A percentile compares a stretch with the other conserved stretches of the same genome.
Conservation (phyloP, 2,113 vertebrate genomes). For the Sardina pilchardus region DNA sequence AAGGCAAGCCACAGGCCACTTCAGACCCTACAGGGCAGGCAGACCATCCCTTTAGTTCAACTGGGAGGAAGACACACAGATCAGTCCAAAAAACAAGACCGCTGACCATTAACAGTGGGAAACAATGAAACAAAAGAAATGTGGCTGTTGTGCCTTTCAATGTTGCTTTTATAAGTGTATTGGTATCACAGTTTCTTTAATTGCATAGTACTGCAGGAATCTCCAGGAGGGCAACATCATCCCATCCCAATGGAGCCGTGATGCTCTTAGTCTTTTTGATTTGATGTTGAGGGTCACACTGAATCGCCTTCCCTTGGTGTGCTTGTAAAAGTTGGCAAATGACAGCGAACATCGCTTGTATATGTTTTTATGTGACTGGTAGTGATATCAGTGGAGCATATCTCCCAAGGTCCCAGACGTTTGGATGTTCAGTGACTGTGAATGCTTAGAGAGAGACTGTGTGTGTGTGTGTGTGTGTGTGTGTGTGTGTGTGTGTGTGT, state of each 20-base stretch:
- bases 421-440: not conserved
- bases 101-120: not conserved
- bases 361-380: not conserved
- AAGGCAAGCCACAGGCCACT: not conserved
- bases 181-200: not conserved
- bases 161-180: not conserved
- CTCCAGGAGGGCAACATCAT: not conserved
- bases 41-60: not conserved
- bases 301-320: not conserved
- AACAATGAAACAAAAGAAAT: too few species aligned
- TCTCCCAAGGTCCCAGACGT: not conserved
- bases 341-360: not conserved
- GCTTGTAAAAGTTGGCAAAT: not conserved
- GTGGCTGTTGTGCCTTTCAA: not conserved
- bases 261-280: not conserved
- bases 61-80: not conserved
- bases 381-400: not conserved
- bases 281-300: not conserved
- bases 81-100: too few species aligned
- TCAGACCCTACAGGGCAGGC: not conserved
- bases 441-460: not conserved
- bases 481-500: not conserved
- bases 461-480: not conserved
- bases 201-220: not conserved
- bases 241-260: not conserved